A percentile compares a stretch with the other conserved stretches of the same genome.
Evolutionary conservation across 2,888 invertebrate species (phyloP).

Genomic region (Ichneumoninae sp.): DNA sequence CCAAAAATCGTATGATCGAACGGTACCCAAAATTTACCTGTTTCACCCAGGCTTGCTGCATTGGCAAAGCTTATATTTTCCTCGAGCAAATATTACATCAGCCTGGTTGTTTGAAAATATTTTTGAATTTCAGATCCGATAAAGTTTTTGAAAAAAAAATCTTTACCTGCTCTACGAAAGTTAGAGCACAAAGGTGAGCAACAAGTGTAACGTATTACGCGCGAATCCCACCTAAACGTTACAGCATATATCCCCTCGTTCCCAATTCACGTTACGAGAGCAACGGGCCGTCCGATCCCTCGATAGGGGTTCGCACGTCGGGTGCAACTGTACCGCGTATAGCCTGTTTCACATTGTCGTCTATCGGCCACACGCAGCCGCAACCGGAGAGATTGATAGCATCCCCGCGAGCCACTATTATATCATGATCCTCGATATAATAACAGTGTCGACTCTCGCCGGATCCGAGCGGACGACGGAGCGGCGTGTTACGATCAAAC

Average conservation of each 20-base stretch:
- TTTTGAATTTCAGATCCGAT: not conserved
- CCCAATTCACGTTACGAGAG: conserved; percentile 65
- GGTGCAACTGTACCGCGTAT: conserved; percentile 44
- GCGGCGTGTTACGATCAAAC: conserved; percentile 10
- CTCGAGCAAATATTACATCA: not conserved
- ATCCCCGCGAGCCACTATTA: not conserved
- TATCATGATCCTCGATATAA: conserved; percentile 19
- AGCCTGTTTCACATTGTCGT: conserved; percentile 49
- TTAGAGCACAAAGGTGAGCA: not conserved
- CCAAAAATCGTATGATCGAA: too few relatives aligned
- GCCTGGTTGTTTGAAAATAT: not conserved
- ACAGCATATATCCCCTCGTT: conserved; percentile 56
- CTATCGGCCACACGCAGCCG: not conserved
- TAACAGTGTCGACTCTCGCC: not conserved
- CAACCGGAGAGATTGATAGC: not conserved
- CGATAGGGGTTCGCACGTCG: conserved; percentile 51
- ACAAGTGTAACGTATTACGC: not conserved
- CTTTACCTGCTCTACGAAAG: not conserved
- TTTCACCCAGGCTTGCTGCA: not conserved
- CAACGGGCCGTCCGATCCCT: conserved; percentile 51
- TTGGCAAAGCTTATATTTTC: not conserved
- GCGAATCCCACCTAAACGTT: conserved; percentile 2
- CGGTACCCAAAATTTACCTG: not conserved
- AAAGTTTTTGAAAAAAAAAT: not conserved
- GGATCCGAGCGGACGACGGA: not conserved